Evolutionary conservation across 2,888 invertebrate genomes (phyloP), one percentile per base, ranked within the genome.

Genomic region (Stegana nigrithorax): DNA sequence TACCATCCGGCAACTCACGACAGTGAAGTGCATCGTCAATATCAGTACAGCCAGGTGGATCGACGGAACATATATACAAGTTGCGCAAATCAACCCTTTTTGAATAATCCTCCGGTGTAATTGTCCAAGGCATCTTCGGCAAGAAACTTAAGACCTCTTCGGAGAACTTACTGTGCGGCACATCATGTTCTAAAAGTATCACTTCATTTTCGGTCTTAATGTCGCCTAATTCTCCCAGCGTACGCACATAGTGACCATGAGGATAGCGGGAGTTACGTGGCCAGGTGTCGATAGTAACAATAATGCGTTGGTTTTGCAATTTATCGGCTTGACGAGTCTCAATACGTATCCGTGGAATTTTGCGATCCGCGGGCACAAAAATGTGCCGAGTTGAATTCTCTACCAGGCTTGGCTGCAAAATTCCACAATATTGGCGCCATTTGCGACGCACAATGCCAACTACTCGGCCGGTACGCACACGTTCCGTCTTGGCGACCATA

Each of bases 11-110:
- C 21, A 97, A 85, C 39, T 88, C 86, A 19, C 91, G 88, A 74
- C 97, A 97, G 86, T 99, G 99, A 1, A 99, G 86, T 0, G 99
- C 98, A 85, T 99, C 99, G 83, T 99, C 99, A 68, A 99, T 98
- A 84, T 99, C 99, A 0, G 98, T 99, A 84, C 98, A 99, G 0
- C 98, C 98, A 0, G 97, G 96, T 2, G 98, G 98, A 88, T 98
- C 98, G 0, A 98, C 97, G 0, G 97, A 97, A 81, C 97, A 98
- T 45, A 99, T 91, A 76, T 91, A 90, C 3, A 96, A 83, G 60
- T 93, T 89, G 10, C 98, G 90, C 1, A 99, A 87, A 84, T 99
- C 97, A 8, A 90, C 90, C 21, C 98, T 90, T 73, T 90, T 90
- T 21, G 89, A 88, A 64, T 92, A 88, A 82, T 95, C 95, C 92